Evolutionary conservation across 1,140 invertebrate genomes (phyloP).

Genomic region (Zaprionus ghesquierei): DNA sequence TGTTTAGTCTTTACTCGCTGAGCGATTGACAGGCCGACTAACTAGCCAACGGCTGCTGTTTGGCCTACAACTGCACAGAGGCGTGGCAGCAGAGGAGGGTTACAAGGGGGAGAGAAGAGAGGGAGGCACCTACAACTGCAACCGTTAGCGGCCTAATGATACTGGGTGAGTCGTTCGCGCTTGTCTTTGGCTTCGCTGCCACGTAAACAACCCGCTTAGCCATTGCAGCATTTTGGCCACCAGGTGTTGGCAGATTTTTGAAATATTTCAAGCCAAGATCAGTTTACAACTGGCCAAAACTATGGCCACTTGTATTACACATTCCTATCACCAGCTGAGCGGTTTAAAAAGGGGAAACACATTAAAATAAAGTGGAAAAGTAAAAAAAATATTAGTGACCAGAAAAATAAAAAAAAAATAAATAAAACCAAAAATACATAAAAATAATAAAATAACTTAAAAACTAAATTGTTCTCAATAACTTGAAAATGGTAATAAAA

Average conservation of each 20-base stretch:
- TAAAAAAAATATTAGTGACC: background rate
- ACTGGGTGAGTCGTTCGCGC: slow-evolving; percentile 59
- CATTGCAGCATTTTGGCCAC: slow-evolving; percentile 36
- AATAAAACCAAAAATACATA: too few species aligned
- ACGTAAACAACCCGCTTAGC: slow-evolving; percentile 67
- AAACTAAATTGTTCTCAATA: too few species aligned
- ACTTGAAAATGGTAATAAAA: too few species aligned
- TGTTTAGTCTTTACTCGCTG: slow-evolving; percentile 76
- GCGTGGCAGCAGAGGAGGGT: background rate
- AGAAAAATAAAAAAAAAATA: background rate
- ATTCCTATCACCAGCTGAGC: background rate
- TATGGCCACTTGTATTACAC: slow-evolving; percentile 24
- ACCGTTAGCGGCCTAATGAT: slow-evolving; percentile 36
- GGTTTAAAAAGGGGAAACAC: too few species aligned
- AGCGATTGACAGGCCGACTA: slow-evolving; percentile 75
- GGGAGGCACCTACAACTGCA: slow-evolving; percentile 1
- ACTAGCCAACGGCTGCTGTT: slow-evolving; percentile 70
- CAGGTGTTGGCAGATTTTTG: slow-evolving; percentile 67
- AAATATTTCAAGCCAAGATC: slow-evolving; percentile 45
- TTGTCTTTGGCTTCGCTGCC: too few species aligned
- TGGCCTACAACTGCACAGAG: slow-evolving; percentile 35
- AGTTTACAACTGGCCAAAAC: background rate
- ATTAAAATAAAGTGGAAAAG: too few species aligned
- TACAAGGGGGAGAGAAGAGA: background rate
- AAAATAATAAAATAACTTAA: too few species aligned